Percentiles rank a stretch among this genome's conserved stretches.
Conservation (phyloP, 2,113 vertebrate species). For the Dolichotis patagonum region DNA sequence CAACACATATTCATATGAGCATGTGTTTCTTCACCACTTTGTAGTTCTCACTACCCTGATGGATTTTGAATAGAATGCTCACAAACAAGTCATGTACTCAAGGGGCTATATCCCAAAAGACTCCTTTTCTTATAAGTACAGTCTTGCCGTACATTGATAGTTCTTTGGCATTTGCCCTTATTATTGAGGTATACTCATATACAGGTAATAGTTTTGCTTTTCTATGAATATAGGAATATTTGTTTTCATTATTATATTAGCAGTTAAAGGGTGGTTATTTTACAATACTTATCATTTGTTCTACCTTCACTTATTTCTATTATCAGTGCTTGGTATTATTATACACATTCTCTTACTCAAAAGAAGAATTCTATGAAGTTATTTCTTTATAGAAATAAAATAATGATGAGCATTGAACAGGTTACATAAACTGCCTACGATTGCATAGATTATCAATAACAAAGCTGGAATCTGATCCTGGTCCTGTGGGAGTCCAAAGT, state of each 20-base stretch:
- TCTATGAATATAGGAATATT: neutral
- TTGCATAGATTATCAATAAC: neutral
- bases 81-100: conserved; percentile 31
- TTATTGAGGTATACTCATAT: neutral
- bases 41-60: neutral
- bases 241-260: conserved; percentile 5
- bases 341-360: neutral
- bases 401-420: neutral
- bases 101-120: conserved; percentile 36
- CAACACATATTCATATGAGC: neutral
- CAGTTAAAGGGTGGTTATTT: neutral
- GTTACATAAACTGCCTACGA: neutral
- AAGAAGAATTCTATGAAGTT: neutral
- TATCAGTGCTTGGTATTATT: neutral
- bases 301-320: neutral
- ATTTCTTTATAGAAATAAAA: neutral
- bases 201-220: conserved; percentile 10
- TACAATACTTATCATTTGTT: neutral
- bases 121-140: conserved; percentile 37
- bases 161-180: neutral
- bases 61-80: conserved; percentile 20
- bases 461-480: neutral
- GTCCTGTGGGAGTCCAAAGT: neutral
- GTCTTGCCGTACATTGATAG: neutral
- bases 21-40: neutral